Base-by-base conservation (phyloP, 2,888 invertebrate species). In the Cepaea hortensis region DNA sequence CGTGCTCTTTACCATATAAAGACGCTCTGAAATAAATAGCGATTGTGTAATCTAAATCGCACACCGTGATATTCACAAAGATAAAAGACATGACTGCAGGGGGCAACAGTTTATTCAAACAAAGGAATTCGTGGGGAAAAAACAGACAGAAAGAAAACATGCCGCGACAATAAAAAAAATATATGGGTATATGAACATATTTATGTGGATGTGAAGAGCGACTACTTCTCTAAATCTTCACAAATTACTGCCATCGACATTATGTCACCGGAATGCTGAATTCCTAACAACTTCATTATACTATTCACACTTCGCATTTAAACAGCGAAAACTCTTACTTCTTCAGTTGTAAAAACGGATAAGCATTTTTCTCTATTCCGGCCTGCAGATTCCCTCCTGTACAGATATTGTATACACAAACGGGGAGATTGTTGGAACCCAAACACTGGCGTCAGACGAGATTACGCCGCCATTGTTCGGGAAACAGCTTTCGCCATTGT, bases 391-490 rank as follows among this genome's bases (percentile, higher is more conserved):
- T 68, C 70, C n/a, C 46, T 35, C 23, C 62, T 79, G 35, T 62
- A 35, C 23, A n/a, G 68, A 81, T 81, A 81, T 81, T 81, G 77
- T 61, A 20, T 55, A 48, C n/a, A 3, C 9, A 68, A 81, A n/a
- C 48, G 68, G 46, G 48, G 46, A 20, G 13, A 81, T 9, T 15
- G 48, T 0, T 48, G 80, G 23, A 65, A 80, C 11, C 5, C 46
- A 82, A 82, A 82, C 81, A 82, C 70, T 73, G 55, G 73, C 68
- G 73, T 23, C 73, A 73, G 83, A 73, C 83, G 73, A 83, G 83
- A 83, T 83, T 83, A 83, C 73, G 72, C 13, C 83, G 83, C 83
- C 83, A 73, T 83, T 83, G 83, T 83, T 73, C 35, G 3, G 35
- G 48, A 83, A 83, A 83, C 81, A 82, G 81, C 61, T 73, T 61